Conservation (phyloP, 2,797 vertebrate species). For the Enteromius unitaeniatus region DNA sequence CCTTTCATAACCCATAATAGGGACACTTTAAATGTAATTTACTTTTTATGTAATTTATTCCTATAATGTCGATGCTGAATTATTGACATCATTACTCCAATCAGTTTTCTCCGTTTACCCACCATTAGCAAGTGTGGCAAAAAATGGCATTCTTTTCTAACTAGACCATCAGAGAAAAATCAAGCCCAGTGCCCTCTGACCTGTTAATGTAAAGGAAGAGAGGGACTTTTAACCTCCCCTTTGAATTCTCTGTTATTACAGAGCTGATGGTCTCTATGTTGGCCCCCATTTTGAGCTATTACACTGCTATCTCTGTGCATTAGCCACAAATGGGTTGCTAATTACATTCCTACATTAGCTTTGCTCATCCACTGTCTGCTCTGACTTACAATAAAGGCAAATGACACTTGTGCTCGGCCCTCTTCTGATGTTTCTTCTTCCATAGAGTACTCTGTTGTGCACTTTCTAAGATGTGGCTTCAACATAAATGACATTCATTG, state of each 20-base stretch:
- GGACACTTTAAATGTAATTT: too few relatives aligned
- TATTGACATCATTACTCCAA: too few relatives aligned
- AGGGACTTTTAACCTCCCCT: slow-evolving; percentile 44
- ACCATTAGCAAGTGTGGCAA: background rate
- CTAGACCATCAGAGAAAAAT: slow-evolving; percentile 30
- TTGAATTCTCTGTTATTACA: slow-evolving; percentile 47
- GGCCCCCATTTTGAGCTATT: slow-evolving; percentile 55
- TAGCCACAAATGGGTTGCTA: slow-evolving; percentile 58
- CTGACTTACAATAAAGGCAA: slow-evolving; percentile 51
- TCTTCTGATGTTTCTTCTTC: slow-evolving; percentile 38
- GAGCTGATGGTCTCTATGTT: slow-evolving; percentile 53
- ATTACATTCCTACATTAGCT: slow-evolving; percentile 52
- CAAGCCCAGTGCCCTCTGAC: slow-evolving; percentile 29
- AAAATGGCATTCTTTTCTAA: background rate
- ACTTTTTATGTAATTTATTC: too few relatives aligned
- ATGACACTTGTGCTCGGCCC: slow-evolving; percentile 51
- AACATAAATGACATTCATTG: slow-evolving; percentile 26
- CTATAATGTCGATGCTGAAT: too few relatives aligned
- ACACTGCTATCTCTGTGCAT: slow-evolving; percentile 58
- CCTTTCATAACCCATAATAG: too few relatives aligned
- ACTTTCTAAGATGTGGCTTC: slow-evolving; percentile 14
- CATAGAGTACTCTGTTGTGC: slow-evolving; percentile 39
- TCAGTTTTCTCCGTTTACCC: background rate
- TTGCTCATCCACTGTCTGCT: slow-evolving; percentile 45
- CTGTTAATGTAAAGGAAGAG: slow-evolving; percentile 37